Conservation (phyloP, 2,797 vertebrate genomes). For the Psittacula derbiana region DNA sequence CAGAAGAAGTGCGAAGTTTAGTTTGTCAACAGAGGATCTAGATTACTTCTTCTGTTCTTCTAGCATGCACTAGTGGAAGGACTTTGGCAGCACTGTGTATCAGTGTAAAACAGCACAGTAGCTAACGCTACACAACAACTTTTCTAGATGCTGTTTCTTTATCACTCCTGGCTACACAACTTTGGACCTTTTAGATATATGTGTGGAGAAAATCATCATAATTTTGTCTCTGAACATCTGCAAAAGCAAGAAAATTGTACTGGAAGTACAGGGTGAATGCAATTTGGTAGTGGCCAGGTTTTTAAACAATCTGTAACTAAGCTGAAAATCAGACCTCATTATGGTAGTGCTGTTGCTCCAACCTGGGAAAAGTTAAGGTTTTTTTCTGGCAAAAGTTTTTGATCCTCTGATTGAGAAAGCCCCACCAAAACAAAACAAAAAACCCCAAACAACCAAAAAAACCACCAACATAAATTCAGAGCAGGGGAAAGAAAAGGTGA, state of each 20-base stretch:
- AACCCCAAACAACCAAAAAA: background rate
- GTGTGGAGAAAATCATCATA: fast-evolving
- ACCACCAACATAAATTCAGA: background rate
- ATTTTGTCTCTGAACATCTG: background rate
- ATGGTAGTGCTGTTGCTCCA: background rate
- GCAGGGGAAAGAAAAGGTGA: background rate
- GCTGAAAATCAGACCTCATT: background rate
- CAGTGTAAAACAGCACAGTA: background rate
- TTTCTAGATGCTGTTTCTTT: background rate
- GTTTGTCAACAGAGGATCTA: background rate
- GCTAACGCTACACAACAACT: background rate
- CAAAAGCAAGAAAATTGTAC: background rate
- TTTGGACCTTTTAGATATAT: background rate
- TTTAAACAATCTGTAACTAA: background rate
- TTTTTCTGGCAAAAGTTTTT: background rate
- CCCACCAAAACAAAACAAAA: background rate
- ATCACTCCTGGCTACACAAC: background rate
- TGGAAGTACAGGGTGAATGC: background rate
- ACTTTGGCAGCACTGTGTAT: background rate
- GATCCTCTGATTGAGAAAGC: background rate
- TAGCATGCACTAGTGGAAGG: background rate
- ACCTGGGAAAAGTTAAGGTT: background rate
- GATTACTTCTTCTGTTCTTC: background rate
- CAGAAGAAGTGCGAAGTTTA: background rate
- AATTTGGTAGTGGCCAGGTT: background rate